Evolutionary conservation across 2,888 invertebrate genomes (phyloP).

Genomic region (Papilio protenor): DNA sequence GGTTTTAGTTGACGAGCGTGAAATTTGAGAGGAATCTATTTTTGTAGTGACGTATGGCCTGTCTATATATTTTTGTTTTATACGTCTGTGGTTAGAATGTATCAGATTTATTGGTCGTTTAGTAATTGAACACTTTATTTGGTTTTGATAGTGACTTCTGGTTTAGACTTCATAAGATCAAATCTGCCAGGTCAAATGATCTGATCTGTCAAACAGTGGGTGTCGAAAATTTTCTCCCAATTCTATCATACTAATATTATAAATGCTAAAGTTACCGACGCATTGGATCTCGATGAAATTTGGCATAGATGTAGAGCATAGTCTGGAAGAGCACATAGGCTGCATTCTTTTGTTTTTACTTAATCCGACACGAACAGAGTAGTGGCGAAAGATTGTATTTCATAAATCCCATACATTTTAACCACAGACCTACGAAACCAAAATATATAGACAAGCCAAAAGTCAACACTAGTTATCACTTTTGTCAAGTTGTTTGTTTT

Average conservation of each 20-base stretch:
- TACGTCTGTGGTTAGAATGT: constrained; percentile 48
- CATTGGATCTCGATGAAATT: too few relatives aligned
- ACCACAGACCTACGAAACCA: too few relatives aligned
- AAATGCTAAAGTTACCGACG: too few relatives aligned
- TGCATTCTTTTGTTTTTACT: too few relatives aligned
- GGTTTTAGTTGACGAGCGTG: constrained; percentile 54
- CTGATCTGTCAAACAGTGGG: neutral
- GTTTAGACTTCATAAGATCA: neutral
- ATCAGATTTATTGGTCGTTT: constrained; percentile 30
- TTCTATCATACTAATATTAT: too few relatives aligned
- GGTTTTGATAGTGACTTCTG: constrained; percentile 8
- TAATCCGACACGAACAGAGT: too few relatives aligned
- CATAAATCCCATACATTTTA: too few relatives aligned
- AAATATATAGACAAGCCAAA: too few relatives aligned
- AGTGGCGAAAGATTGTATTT: too few relatives aligned
- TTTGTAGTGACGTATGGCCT: constrained; percentile 52
- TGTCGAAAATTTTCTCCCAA: neutral
- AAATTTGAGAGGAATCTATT: constrained; percentile 55
- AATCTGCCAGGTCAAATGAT: neutral
- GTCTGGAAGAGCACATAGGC: too few relatives aligned
- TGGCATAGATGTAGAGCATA: too few relatives aligned
- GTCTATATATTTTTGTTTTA: constrained; percentile 53
- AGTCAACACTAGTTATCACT: neutral
- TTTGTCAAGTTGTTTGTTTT: neutral
- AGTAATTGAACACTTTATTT: constrained; percentile 35